These are phyloP conservation scores for Dermolepida albohirtum DNA, from an alignment of 2,888 invertebrate species.

Conservation along the genomic window DNA sequence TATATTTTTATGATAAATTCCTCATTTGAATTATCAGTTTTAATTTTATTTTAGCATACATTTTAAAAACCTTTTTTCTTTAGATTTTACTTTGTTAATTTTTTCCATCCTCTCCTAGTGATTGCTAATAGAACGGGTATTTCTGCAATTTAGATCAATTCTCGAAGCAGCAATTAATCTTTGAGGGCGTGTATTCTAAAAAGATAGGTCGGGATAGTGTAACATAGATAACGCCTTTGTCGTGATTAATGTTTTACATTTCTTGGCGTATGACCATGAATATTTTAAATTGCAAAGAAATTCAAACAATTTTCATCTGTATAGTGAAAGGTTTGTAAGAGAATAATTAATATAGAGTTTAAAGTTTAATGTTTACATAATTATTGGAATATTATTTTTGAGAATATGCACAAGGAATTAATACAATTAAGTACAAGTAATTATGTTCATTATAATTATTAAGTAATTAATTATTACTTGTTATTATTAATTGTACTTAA, in stretches of 20 bases:
- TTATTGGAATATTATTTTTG: neutral
- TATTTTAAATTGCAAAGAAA: slow-evolving; percentile 1
- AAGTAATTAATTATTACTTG: too few species aligned
- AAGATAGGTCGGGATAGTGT: slow-evolving; percentile 11
- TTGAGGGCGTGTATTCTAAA: slow-evolving; percentile 1
- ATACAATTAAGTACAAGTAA: neutral
- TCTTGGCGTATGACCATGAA: slow-evolving; percentile 19
- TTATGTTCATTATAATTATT: too few species aligned
- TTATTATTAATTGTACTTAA: too few species aligned
- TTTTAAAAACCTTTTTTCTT: too few species aligned
- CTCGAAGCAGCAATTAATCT: neutral
- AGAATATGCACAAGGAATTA: neutral
- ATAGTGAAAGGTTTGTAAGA: slow-evolving; percentile 12
- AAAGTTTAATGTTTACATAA: slow-evolving; percentile 11
- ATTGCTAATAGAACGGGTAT: neutral
- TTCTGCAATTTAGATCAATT: neutral
- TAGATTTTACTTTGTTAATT: too few species aligned
- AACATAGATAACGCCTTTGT: slow-evolving; percentile 4
- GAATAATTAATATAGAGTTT: slow-evolving; percentile 1
- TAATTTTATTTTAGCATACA: too few species aligned
- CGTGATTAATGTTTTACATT: slow-evolving; percentile 11
- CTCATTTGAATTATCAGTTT: too few species aligned
- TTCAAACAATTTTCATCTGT: slow-evolving; percentile 2
- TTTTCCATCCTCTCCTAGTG: too few species aligned
- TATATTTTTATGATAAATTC: too few species aligned